A percentile compares a stretch with the other conserved stretches of the same genome.
phyloP scores from a whole-genome alignment of 2,888 invertebrate species.

The Strigamia maritima region DNA sequence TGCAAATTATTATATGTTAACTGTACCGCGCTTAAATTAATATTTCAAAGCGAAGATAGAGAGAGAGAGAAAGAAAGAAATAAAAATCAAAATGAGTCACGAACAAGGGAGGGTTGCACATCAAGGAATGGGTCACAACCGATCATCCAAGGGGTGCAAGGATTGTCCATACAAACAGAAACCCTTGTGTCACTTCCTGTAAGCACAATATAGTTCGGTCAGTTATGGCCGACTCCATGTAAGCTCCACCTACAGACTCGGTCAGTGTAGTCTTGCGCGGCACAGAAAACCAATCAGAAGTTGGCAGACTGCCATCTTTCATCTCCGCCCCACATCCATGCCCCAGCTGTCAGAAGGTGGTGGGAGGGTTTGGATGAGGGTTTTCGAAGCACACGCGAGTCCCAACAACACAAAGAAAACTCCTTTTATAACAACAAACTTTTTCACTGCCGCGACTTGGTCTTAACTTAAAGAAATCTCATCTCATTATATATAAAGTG shows the following conservation, averaged over 20 bases:
- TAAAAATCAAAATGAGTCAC: conserved; percentile 22
- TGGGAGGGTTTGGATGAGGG: conserved; percentile 24
- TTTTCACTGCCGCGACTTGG: background rate
- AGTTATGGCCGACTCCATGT: conserved; percentile 36
- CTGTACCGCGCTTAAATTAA: conserved; percentile 25
- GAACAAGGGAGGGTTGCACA: background rate
- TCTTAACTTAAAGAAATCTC: background rate
- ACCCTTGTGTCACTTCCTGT: conserved; percentile 2
- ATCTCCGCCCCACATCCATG: conserved; percentile 35
- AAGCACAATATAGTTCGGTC: conserved; percentile 37
- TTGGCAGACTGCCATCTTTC: conserved; percentile 34
- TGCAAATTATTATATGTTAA: conserved; percentile 27
- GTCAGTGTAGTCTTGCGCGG: conserved; percentile 38
- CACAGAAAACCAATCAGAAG: conserved; percentile 38
- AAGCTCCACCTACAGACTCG: conserved; percentile 37
- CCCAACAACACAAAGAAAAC: conserved; percentile 18
- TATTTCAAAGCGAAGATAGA: conserved; percentile 17
- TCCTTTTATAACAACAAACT: conserved; percentile 4
- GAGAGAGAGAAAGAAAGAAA: background rate
- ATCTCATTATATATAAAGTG: conserved; percentile 18
- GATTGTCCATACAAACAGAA: background rate
- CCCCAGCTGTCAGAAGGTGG: conserved; percentile 37
- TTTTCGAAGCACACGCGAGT: conserved; percentile 8
- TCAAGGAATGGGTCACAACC: background rate
- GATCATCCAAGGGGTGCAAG: background rate